These are phyloP conservation scores for Threskiornis aethiopicus DNA, from an alignment of 2,797 vertebrate species.

Conservation along the genomic window DNA sequence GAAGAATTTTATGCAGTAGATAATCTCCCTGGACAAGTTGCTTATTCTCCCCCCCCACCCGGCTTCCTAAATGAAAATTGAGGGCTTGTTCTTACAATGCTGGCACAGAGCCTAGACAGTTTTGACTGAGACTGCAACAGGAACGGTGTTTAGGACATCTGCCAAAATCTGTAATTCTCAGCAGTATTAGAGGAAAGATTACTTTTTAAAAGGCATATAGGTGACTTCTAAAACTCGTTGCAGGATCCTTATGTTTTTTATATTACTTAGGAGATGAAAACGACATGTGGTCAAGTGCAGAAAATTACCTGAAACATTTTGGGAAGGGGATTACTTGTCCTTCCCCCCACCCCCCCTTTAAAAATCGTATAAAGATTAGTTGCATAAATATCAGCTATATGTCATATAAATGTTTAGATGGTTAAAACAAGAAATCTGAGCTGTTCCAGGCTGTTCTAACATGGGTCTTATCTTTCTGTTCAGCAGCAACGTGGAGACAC, in stretches of 20 bases:
- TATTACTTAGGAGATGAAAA: neutral
- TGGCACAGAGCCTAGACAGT: slow-evolving; percentile 55
- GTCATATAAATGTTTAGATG: neutral
- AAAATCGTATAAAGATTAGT: neutral
- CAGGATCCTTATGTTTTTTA: neutral
- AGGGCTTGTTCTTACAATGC: slow-evolving; percentile 37
- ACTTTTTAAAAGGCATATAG: slow-evolving; percentile 16
- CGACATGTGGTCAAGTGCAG: neutral
- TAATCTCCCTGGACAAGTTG: slow-evolving; percentile 15
- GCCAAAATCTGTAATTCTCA: slow-evolving; percentile 53
- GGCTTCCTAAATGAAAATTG: slow-evolving; percentile 51
- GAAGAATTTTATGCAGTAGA: neutral
- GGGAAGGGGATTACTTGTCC: neutral
- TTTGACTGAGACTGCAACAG: slow-evolving; percentile 41
- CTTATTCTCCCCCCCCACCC: neutral
- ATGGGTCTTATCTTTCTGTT: neutral
- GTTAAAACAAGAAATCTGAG: neutral
- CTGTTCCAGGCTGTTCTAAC: neutral
- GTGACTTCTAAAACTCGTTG: neutral
- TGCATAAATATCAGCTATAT: neutral
- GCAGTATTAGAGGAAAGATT: slow-evolving; percentile 30
- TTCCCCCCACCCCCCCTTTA: neutral
- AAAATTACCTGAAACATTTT: neutral
- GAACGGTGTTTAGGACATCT: slow-evolving; percentile 34
- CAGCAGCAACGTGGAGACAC: neutral